These are phyloP conservation scores for Agonopterix heracliana DNA, from an alignment of 2,888 invertebrate species.

Conservation along the genomic window DNA sequence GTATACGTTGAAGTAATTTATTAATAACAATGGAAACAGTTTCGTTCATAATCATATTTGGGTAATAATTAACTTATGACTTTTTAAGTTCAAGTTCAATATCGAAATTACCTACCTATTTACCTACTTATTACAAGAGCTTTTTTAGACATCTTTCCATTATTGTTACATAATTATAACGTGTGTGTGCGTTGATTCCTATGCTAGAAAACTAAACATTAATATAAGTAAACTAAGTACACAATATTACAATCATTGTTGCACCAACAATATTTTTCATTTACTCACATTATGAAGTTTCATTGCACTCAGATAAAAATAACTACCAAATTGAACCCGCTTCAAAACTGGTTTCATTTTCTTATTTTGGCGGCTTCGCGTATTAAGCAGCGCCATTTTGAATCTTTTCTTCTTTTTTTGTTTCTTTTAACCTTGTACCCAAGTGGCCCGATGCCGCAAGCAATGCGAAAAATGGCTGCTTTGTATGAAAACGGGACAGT, in stretches of 20 bases:
- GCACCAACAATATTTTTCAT: constrained; percentile 15
- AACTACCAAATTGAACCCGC: constrained; percentile 36
- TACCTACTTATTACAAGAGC: no score
- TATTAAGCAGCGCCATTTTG: constrained; percentile 35
- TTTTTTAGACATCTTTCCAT: no score
- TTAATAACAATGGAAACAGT: no score
- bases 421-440: constrained; percentile 48
- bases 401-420: constrained; percentile 36
- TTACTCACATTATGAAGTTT: constrained; percentile 22
- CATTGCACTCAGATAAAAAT: constrained; percentile 33
- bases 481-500: constrained; percentile 18
- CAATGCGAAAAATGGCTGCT: constrained; percentile 26
- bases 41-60: no score
- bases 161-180: no score
- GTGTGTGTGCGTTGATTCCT: not conserved
- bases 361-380: constrained; percentile 22
- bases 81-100: no score
- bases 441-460: constrained; percentile 45
- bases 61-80: no score
- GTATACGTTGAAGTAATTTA: no score
- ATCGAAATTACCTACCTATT: no score
- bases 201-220: not conserved
- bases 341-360: constrained; percentile 30
- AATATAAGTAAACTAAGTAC: not conserved
- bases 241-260: not conserved